phyloP scores from a whole-genome alignment of 2,888 invertebrate genomes.

The Dryobotodes eremita region DNA sequence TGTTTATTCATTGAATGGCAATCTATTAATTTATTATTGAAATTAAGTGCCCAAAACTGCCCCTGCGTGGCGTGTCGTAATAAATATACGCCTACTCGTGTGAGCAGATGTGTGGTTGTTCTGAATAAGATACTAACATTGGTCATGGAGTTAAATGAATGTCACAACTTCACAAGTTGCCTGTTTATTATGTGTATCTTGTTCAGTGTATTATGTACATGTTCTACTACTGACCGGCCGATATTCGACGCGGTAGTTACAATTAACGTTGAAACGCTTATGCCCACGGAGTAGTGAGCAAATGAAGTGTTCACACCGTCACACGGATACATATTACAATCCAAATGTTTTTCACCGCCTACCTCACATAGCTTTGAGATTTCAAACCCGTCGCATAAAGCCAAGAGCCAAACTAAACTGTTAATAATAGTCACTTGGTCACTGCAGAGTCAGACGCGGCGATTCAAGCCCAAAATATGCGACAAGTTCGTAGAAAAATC shows the following conservation, averaged over 20 bases:
- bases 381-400: not conserved
- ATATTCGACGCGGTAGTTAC: constrained; percentile 29
- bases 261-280: constrained; percentile 29
- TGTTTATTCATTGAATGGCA: not conserved
- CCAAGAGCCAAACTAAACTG: not conserved
- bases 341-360: not conserved
- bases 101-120: constrained; percentile 19
- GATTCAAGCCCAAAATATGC: not conserved
- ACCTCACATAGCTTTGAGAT: not conserved
- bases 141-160: constrained; percentile 34
- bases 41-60: constrained; percentile 10
- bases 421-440: not conserved
- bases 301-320: constrained; percentile 29
- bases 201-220: constrained; percentile 61
- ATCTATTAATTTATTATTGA: constrained; percentile 1
- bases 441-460: not conserved
- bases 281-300: constrained; percentile 38
- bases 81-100: constrained; percentile 18
- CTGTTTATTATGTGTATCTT: constrained; percentile 32
- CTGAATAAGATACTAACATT: constrained; percentile 50
- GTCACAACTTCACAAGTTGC: constrained; percentile 21
- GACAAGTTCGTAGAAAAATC: not conserved
- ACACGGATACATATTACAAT: not conserved
- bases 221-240: constrained; percentile 49
- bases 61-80: not conserved